Percentiles rank a stretch among this genome's conserved stretches.
Conservation (phyloP, 2,888 invertebrate genomes). For the Chaetogeoica ovagalla region DNA sequence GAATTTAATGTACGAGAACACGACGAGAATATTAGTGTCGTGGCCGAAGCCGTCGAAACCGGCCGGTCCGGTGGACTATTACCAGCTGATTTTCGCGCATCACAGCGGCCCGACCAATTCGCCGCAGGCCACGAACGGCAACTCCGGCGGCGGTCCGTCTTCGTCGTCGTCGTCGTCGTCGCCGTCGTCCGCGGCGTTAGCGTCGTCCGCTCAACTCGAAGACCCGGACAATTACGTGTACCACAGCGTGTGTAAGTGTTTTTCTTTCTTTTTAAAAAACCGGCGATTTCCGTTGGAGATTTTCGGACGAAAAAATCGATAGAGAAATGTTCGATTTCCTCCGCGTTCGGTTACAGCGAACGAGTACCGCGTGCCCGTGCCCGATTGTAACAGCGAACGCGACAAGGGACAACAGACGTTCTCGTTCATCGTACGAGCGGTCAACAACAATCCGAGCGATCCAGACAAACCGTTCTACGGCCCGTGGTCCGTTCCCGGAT, state of each 20-base stretch:
- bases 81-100: constrained; percentile 61
- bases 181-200: not conserved
- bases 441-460: constrained; percentile 58
- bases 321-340: too few species aligned
- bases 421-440: constrained; percentile 58
- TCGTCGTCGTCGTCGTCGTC: not conserved
- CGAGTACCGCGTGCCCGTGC: constrained; percentile 58
- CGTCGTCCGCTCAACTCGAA: constrained; percentile 1
- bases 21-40: constrained; percentile 61
- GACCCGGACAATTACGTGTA: not conserved
- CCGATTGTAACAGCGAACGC: constrained; percentile 59
- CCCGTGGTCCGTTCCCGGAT: constrained; percentile 60
- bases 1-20: constrained; percentile 60
- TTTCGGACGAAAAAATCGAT: too few species aligned
- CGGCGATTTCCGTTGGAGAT: not conserved
- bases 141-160: not conserved
- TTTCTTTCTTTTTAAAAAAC: too few species aligned
- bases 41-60: constrained; percentile 64
- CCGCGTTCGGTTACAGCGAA: constrained; percentile 9
- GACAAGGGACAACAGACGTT: constrained; percentile 57
- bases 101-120: constrained; percentile 54
- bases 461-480: constrained; percentile 58
- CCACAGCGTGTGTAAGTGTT: constrained; percentile 11
- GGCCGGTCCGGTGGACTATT: constrained; percentile 65
- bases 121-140: constrained; percentile 55